phyloP scores from a whole-genome alignment of 2,797 vertebrate genomes.

The Rhinichthys osculus region DNA sequence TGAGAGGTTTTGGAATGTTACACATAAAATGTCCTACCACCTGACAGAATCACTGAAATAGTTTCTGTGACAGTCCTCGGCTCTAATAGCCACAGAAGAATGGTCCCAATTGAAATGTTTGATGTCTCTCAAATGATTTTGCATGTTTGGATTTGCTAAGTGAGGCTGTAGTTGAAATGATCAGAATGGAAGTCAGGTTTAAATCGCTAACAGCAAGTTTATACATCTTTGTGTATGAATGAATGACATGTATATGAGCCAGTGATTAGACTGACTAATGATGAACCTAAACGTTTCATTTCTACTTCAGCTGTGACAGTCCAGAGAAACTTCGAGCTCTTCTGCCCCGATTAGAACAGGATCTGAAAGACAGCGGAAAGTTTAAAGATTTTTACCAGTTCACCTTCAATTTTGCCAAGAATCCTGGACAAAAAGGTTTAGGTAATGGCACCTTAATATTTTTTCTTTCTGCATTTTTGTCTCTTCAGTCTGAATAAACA shows the following conservation, averaged over 20 bases:
- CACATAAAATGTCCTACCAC: background rate
- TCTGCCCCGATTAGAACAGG: constrained; percentile 92
- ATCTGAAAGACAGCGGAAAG: constrained; percentile 91
- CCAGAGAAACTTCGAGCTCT: constrained; percentile 92
- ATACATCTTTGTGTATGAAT: background rate
- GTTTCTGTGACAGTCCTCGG: background rate
- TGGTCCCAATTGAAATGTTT: background rate
- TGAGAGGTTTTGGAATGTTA: background rate
- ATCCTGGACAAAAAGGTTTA: constrained; percentile 95
- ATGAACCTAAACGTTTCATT: constrained; percentile 42
- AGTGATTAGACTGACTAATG: constrained; percentile 1
- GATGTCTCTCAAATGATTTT: background rate
- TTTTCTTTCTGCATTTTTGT: background rate
- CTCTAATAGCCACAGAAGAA: background rate
- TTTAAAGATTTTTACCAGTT: constrained; percentile 99
- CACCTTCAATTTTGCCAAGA: constrained; percentile 98
- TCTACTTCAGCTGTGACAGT: constrained; percentile 87
- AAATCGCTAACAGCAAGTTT: background rate
- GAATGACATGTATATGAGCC: background rate
- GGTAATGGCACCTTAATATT: constrained; percentile 78
- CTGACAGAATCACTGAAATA: background rate
- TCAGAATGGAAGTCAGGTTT: background rate
- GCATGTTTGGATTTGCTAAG: background rate
- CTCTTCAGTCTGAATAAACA: background rate
- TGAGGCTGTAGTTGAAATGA: background rate